Conservation (phyloP, 2,888 invertebrate species). For the Drosophila merina region DNA sequence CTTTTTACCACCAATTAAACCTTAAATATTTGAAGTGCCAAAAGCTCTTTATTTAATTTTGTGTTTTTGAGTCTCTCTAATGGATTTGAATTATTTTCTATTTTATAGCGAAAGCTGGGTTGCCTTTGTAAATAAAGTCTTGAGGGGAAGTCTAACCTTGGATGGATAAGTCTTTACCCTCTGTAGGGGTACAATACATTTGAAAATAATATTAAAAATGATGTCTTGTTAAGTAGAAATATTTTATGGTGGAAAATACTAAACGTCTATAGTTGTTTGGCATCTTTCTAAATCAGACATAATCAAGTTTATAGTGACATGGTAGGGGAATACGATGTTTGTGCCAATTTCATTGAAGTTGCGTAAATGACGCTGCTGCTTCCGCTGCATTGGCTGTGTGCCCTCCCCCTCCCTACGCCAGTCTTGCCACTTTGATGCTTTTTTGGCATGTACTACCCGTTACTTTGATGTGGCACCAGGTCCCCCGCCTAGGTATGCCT, state of each 20-base stretch:
- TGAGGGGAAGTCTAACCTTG: neutral
- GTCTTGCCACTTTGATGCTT: conserved; percentile 38
- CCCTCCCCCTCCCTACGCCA: conserved; percentile 3
- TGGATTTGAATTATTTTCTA: neutral
- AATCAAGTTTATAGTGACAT: conserved; percentile 27
- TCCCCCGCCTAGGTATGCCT: conserved; percentile 20
- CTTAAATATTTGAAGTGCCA: neutral
- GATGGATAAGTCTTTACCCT: too few species aligned
- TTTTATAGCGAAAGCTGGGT: neutral
- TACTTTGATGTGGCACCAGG: conserved; percentile 46
- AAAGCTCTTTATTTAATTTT: neutral
- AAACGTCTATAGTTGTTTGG: conserved; percentile 27
- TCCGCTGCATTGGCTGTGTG: neutral
- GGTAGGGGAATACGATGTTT: conserved; percentile 48
- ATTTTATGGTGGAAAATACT: conserved; percentile 5
- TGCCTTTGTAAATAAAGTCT: neutral
- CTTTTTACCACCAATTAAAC: neutral
- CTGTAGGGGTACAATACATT: neutral
- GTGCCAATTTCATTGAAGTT: conserved; percentile 61
- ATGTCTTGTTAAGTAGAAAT: neutral
- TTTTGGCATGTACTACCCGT: conserved; percentile 38
- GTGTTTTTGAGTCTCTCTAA: neutral
- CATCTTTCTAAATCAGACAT: conserved; percentile 12
- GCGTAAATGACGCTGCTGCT: conserved; percentile 43
- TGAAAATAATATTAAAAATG: neutral